phyloP scores from a whole-genome alignment of 2,888 invertebrate genomes.

The Tholera decimalis region DNA sequence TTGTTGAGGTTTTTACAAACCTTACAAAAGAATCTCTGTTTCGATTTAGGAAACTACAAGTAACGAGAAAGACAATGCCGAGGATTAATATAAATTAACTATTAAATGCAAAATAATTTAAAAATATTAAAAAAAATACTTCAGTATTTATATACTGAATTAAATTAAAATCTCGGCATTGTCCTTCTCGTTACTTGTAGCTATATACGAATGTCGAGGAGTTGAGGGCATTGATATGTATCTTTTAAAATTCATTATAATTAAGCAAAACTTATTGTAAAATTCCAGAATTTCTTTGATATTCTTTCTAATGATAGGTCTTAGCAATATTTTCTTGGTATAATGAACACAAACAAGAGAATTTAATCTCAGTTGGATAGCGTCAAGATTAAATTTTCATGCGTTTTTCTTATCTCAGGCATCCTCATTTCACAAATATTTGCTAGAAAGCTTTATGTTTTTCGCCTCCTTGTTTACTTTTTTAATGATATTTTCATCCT shows the following conservation, averaged over 20 bases:
- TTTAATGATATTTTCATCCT: slow-evolving; percentile 9
- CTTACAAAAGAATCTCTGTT: too few species aligned
- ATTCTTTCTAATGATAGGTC: neutral
- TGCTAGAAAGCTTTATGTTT: slow-evolving; percentile 62
- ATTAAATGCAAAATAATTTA: too few species aligned
- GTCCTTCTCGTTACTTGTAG: neutral
- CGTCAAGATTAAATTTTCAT: slow-evolving; percentile 78
- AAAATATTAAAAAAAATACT: too few species aligned
- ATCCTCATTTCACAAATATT: slow-evolving; percentile 76
- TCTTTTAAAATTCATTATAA: neutral
- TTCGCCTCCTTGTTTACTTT: slow-evolving; percentile 29
- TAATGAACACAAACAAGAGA: slow-evolving; percentile 67
- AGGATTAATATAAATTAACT: too few species aligned
- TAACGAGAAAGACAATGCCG: too few species aligned
- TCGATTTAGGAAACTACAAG: too few species aligned
- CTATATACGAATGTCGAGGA: neutral
- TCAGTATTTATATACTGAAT: too few species aligned
- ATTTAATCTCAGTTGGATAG: slow-evolving; percentile 76
- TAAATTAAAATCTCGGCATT: neutral
- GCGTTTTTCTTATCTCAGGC: slow-evolving; percentile 74
- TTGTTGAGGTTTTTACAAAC: slow-evolving; percentile 25
- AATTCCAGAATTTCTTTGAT: neutral
- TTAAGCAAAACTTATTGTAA: neutral
- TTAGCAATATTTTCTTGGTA: slow-evolving; percentile 12
- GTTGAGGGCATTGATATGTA: neutral